A percentile compares a stretch with the other conserved stretches of the same genome.
These are phyloP conservation scores for Tenthredo scrophulariae DNA, from an alignment of 2,888 invertebrate species.

Conservation along the genomic window DNA sequence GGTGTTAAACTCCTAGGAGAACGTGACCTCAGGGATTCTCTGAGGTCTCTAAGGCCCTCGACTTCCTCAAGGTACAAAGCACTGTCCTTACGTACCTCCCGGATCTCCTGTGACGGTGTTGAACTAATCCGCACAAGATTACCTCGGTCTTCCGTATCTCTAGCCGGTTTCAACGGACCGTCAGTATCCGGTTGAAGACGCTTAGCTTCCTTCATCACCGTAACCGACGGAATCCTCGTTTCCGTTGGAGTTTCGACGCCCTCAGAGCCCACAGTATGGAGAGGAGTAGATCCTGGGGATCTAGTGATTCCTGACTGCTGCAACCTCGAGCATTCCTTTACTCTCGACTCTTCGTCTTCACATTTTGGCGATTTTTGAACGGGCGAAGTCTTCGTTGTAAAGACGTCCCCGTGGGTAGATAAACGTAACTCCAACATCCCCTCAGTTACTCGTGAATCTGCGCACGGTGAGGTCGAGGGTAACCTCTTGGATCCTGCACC, in stretches of 20 bases:
- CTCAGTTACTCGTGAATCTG: constrained; percentile 33
- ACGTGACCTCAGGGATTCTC: constrained; percentile 59
- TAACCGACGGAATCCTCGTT: constrained; percentile 51
- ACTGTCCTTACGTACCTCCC: constrained; percentile 69
- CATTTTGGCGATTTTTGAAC: constrained; percentile 50
- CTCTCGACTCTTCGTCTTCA: constrained; percentile 29
- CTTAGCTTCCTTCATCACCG: constrained; percentile 12
- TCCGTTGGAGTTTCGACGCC: constrained; percentile 18
- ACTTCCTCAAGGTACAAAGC: constrained; percentile 69
- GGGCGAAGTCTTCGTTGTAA: constrained; percentile 55
- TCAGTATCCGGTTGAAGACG: constrained; percentile 48
- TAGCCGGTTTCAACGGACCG: neutral
- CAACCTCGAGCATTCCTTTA: neutral
- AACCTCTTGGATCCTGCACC: constrained; percentile 62
- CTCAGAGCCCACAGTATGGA: constrained; percentile 18
- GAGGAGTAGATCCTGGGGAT: constrained; percentile 6
- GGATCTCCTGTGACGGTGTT: constrained; percentile 50
- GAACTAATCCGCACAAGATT: constrained; percentile 23
- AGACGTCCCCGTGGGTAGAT: constrained; percentile 62
- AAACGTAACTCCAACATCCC: constrained; percentile 58
- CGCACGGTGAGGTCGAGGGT: constrained; percentile 56
- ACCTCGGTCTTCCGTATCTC: constrained; percentile 43
- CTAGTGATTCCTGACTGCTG: constrained; percentile 1
- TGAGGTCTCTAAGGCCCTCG: constrained; percentile 59
- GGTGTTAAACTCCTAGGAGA: constrained; percentile 60